These are phyloP conservation scores for Heteromyza rotundicornis DNA, from an alignment of 2,888 invertebrate species.

Conservation along the genomic window DNA sequence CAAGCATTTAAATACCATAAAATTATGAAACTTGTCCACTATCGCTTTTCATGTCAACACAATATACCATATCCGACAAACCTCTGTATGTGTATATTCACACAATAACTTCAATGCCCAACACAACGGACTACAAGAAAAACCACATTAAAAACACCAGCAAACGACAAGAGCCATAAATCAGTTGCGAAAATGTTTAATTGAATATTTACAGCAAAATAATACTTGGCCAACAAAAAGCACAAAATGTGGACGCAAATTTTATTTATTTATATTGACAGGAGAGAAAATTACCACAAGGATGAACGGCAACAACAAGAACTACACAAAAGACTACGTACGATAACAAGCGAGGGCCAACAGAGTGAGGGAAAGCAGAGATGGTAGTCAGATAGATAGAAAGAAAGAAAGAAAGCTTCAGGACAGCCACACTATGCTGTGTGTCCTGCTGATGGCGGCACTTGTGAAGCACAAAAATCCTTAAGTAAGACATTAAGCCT, in stretches of 20 bases:
- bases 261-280: slow-evolving; percentile 11
- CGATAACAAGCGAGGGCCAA: not conserved
- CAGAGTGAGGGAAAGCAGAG: not conserved
- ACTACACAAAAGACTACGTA: no score
- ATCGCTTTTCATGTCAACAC: no score
- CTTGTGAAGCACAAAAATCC: slow-evolving; percentile 20
- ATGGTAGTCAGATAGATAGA: not conserved
- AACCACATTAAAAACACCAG: not conserved
- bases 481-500: slow-evolving; percentile 48
- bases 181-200: slow-evolving; percentile 13
- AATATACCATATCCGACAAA: no score
- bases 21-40: no score
- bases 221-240: not conserved
- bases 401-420: no score
- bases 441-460: no score
- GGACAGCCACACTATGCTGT: no score
- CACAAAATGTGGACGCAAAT: not conserved
- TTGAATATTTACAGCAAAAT: slow-evolving; percentile 17
- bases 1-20: no score
- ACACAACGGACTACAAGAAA: not conserved
- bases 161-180: slow-evolving; percentile 7
- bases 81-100: no score
- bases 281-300: not conserved
- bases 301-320: not conserved
- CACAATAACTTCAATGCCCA: not conserved